phyloP scores from a whole-genome alignment of 2,113 vertebrate genomes.

The Genyomyrus donnyi region DNA sequence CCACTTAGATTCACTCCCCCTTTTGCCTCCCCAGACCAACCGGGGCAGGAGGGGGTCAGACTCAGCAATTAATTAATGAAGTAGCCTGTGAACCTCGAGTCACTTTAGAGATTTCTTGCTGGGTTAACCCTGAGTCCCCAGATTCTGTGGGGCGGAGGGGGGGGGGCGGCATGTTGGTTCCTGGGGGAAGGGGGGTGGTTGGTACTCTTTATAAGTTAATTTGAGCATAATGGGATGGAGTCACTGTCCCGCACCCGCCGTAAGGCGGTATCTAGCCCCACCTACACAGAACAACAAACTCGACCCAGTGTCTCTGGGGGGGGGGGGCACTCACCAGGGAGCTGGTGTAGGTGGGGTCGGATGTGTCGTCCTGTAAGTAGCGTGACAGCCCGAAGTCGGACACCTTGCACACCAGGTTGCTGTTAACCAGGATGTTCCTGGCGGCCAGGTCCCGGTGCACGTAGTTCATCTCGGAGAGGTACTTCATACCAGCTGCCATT shows the following conservation, averaged over 20 bases:
- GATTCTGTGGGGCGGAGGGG: not conserved
- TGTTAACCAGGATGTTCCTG: slow-evolving; percentile 95
- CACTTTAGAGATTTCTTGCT: not conserved
- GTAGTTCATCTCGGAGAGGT: slow-evolving; percentile 95
- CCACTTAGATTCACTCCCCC: slow-evolving; percentile 19
- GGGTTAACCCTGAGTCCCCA: not conserved
- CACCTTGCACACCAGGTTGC: slow-evolving; percentile 96
- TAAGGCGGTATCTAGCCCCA: not conserved
- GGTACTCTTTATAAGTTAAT: not conserved
- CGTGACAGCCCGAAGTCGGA: slow-evolving; percentile 94
- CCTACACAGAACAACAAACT: not conserved
- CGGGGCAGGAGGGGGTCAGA: slow-evolving; percentile 19
- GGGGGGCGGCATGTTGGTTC: not conserved
- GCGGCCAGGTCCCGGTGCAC: slow-evolving; percentile 94
- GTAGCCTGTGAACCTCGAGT: not conserved
- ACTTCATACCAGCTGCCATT: slow-evolving; percentile 97
- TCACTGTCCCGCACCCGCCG: not conserved
- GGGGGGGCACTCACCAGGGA: slow-evolving; percentile 73
- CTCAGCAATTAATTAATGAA: slow-evolving; percentile 40
- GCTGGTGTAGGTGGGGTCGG: slow-evolving; percentile 96
- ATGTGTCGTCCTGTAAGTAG: slow-evolving; percentile 92
- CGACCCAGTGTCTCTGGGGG: not conserved
- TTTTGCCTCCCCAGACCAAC: slow-evolving; percentile 37
- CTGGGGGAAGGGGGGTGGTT: no score
- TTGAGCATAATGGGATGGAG: not conserved